These are phyloP conservation scores for Epinotia bilunana DNA, from an alignment of 2,888 invertebrate genomes.

Conservation along the genomic window DNA sequence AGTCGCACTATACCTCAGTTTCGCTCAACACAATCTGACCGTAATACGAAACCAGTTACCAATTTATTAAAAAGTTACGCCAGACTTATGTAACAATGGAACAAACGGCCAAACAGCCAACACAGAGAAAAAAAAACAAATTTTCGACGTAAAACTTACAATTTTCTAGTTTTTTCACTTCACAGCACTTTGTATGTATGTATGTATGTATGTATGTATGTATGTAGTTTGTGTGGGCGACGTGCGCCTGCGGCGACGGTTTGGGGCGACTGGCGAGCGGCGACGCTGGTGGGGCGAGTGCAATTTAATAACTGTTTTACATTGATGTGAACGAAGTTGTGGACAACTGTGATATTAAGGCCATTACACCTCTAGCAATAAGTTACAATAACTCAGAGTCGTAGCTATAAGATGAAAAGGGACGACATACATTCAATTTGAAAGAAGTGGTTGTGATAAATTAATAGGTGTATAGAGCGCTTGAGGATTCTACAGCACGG, in stretches of 20 bases:
- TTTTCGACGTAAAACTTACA: background rate
- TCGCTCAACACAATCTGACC: slow-evolving; percentile 6
- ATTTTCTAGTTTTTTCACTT: slow-evolving; percentile 21
- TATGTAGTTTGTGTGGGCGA: slow-evolving; percentile 24
- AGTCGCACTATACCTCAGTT: background rate
- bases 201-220: slow-evolving; percentile 33
- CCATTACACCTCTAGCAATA: no score
- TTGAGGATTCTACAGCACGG: no score
- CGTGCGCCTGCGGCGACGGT: slow-evolving; percentile 46
- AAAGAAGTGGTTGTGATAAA: no score
- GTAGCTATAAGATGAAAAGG: no score
- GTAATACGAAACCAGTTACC: slow-evolving; percentile 28
- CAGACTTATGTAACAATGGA: slow-evolving; percentile 21
- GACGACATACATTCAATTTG: no score
- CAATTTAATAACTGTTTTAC: no score
- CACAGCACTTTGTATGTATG: slow-evolving; percentile 32
- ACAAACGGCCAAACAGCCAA: slow-evolving; percentile 1
- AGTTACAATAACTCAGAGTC: no score
- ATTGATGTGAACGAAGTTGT: background rate
- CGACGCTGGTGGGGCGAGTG: slow-evolving; percentile 12
- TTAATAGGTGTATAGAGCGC: no score
- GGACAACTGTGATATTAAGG: background rate
- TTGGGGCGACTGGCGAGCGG: slow-evolving; percentile 44
- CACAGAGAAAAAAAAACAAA: background rate
- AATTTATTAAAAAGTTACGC: slow-evolving; percentile 31